Evolutionary conservation across 2,797 vertebrate genomes (phyloP), one percentile per base, ranked within the genome.

Genomic region (Falco peregrinus): DNA sequence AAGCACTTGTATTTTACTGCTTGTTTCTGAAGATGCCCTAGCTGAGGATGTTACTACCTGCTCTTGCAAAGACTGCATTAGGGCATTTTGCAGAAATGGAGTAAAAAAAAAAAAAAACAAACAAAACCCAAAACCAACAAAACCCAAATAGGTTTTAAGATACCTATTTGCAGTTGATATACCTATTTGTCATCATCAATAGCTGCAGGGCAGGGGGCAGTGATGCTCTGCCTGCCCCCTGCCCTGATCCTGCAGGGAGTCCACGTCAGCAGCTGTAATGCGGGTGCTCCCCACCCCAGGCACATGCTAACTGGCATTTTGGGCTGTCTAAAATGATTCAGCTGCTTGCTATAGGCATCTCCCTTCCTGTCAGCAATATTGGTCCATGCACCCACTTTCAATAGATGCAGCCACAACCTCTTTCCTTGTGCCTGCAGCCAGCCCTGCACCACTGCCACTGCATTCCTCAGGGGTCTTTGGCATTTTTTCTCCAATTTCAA

Each of bases 401-500:
- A 9, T 0, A 3, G 57, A 53, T 47, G 56, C 28, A 94, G 56
- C 51, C 0, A 0, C 21, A 19, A 41, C 16, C 19, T 59, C 59
- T 45, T 67, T 24, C 56, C 86, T 33, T 7, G 15, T 50, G 53
- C 22, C 31, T 64, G 45, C 48, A 47, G 60, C 33, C 73, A 77
- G 57, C 60, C 45, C 79, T 87, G n/a, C 24, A 17, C 43, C 1
- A 2, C 51, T 59, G 20, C n/a, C n/a, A 26, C 45, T 20, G 50
- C 65, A 5, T 84, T 94, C 57, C 76, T 84, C 39, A 45, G 1
- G 2, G n/a, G 45, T 31, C 59, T 80, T 45, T n/a, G 13, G 18
- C 54, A 5, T 33, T 78, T 90, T 8, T 64, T 24, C 57, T 90
- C 87, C 45, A 13, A 25, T 81, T 94, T 94, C 95, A 90, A 95